These are phyloP conservation scores for Euclidia mi DNA, from an alignment of 2,888 invertebrate species.

Conservation along the genomic window DNA sequence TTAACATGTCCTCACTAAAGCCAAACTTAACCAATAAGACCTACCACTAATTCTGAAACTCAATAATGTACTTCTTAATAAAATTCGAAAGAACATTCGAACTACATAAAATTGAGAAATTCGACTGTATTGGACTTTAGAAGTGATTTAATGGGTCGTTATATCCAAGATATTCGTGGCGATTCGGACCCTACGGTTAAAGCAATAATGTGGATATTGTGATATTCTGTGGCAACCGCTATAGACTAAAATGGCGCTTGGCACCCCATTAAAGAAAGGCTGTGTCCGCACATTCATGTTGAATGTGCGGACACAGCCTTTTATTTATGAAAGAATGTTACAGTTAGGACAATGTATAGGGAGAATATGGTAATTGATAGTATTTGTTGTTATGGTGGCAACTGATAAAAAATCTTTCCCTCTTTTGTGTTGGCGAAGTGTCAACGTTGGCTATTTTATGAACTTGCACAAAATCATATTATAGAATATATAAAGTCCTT, in stretches of 20 bases:
- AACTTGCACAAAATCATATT: no score
- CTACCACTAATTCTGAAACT: conserved; percentile 22
- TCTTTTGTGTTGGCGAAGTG: no score
- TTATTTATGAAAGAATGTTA: conserved; percentile 20
- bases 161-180: conserved; percentile 23
- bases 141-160: conserved; percentile 33
- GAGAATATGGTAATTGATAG: conserved; percentile 15
- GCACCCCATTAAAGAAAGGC: conserved; percentile 18
- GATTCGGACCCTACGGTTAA: conserved; percentile 23
- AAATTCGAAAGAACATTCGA: conserved; percentile 27
- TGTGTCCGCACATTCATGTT: conserved; percentile 26
- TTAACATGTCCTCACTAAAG: conserved; percentile 11
- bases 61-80: conserved; percentile 26
- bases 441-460: no score
- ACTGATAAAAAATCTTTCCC: not conserved
- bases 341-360: conserved; percentile 11
- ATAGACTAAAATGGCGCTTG: conserved; percentile 27
- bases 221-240: conserved; percentile 18
- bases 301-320: no score
- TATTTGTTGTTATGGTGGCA: not conserved
- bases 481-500: no score
- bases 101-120: conserved; percentile 31
- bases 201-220: conserved; percentile 33
- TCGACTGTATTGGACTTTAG: conserved; percentile 28
- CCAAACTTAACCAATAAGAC: conserved; percentile 16